Evolutionary conservation across 2,888 invertebrate genomes (phyloP).

Genomic region (Herminia tarsipennalis): DNA sequence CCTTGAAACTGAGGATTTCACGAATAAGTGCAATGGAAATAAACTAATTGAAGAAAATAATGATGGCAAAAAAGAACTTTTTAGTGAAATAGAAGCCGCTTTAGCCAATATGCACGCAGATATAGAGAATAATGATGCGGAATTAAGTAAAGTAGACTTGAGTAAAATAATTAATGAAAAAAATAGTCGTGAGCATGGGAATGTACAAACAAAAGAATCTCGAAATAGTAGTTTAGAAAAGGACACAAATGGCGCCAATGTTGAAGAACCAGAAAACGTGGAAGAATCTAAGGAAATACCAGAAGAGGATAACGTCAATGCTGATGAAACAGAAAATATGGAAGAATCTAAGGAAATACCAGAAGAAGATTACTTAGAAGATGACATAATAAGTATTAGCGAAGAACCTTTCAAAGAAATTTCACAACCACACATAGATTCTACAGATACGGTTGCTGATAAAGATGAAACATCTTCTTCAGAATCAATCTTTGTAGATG

Average conservation of each 20-base stretch:
- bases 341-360: slow-evolving; percentile 20
- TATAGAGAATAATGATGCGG: slow-evolving; percentile 22
- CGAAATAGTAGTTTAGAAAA: slow-evolving; percentile 6
- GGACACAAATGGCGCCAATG: slow-evolving; percentile 8
- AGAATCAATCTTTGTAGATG: not conserved
- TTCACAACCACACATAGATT: not conserved
- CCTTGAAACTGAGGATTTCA: slow-evolving; percentile 44
- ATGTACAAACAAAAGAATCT: slow-evolving; percentile 16
- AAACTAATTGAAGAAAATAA: slow-evolving; percentile 48
- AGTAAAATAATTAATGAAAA: slow-evolving; percentile 7
- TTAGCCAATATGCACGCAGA: slow-evolving; percentile 19
- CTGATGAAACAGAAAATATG: slow-evolving; percentile 19
- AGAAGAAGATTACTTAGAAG: slow-evolving; percentile 24
- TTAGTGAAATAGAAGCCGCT: slow-evolving; percentile 8
- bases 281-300: slow-evolving; percentile 20
- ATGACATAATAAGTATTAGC: slow-evolving; percentile 16
- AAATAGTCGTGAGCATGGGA: slow-evolving; percentile 4
- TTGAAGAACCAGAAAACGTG: slow-evolving; percentile 13
- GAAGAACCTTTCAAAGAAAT: slow-evolving; percentile 3
- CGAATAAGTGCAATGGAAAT: slow-evolving; percentile 42
- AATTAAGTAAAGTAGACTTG: slow-evolving; percentile 5
- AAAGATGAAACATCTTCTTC: slow-evolving; percentile 6
- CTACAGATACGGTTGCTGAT: not conserved
- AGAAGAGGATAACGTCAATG: slow-evolving; percentile 27
- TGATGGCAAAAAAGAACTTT: slow-evolving; percentile 22